Evolutionary conservation across 2,113 vertebrate genomes (phyloP), one percentile per base, ranked within the genome.

Genomic region (Macroglossus sobrinus): DNA sequence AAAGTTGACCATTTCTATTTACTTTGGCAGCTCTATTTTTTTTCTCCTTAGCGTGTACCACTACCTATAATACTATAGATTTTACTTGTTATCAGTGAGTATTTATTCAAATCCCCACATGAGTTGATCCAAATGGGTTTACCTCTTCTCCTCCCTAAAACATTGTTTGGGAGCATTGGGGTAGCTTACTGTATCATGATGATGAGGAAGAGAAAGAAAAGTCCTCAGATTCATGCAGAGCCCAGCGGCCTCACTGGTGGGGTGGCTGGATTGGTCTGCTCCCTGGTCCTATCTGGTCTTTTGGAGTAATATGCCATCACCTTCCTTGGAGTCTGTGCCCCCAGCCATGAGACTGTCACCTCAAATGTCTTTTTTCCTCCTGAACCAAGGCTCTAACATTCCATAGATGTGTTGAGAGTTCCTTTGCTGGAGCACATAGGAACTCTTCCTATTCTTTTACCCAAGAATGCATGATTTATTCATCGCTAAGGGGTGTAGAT

Each of bases 381-480:
- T 16, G 43, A 89, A 53, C n/a, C 57, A 28, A 15, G 24, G n/a
- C 57, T 43, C 35, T 88, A 57, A 68, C n/a, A 71, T 35, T 92
- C n/a, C 88, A 45, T 80, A 92, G 85, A 84, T 33, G 45, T 64
- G 63, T 45, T 79, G n/a, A 22, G 59, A 22, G 38, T 19, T 47
- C 26, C 45, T 63, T 47, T 6, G 13, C 10, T 28, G 45, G n/a
- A 19, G 1, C 90, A 33, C 13, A 4, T 7, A 57, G 78, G 69
- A 81, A 75, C 71, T 28, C 63, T 53, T 82, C 59, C 94, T 76
- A 30, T 86, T 45, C 57, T 74, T 71, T 82, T 79, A 47, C 80
- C 55, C n/a, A 89, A 43, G 79, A 92, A 84, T 92, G 75, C 22
- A 55, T 81, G 91, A 94, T 84, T 96, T 88, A 84, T 90, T 55